phyloP scores from a whole-genome alignment of 2,113 vertebrate species.

The Uria aalge region DNA sequence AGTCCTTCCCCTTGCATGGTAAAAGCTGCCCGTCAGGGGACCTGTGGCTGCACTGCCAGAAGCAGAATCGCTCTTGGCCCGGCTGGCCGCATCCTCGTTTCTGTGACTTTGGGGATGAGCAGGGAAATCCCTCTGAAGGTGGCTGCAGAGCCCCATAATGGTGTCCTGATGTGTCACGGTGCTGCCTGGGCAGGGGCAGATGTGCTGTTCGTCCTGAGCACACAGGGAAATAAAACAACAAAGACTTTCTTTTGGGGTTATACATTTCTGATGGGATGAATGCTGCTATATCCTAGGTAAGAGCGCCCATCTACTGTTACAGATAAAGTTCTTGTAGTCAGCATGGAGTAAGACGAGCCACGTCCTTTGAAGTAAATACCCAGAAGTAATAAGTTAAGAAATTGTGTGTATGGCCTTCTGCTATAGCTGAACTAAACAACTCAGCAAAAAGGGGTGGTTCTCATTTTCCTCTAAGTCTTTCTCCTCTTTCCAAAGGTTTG shows the following conservation, averaged over 20 bases:
- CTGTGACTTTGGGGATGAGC: background rate
- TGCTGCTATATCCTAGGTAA: background rate
- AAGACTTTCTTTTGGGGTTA: background rate
- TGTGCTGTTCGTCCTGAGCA: background rate
- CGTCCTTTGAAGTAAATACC: background rate
- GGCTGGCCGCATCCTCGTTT: background rate
- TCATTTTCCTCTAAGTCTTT: background rate
- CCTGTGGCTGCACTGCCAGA: background rate
- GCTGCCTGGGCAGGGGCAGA: background rate
- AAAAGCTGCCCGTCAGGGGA: fast-evolving
- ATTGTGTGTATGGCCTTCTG: background rate
- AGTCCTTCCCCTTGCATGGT: background rate
- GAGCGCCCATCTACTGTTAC: background rate
- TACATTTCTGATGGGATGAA: background rate
- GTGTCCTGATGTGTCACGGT: background rate
- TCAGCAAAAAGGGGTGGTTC: background rate
- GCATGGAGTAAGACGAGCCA: background rate
- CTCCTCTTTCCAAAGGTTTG: background rate
- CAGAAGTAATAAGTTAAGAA: background rate
- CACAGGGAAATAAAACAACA: background rate
- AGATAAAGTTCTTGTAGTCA: background rate
- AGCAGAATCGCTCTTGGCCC: fast-evolving
- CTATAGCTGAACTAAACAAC: background rate
- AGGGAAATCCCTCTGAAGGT: fast-evolving
- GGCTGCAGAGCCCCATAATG: background rate